Evolutionary conservation across 2,113 vertebrate species (phyloP), one percentile per base, ranked within the genome.

Genomic region (Tragelaphus scriptus): DNA sequence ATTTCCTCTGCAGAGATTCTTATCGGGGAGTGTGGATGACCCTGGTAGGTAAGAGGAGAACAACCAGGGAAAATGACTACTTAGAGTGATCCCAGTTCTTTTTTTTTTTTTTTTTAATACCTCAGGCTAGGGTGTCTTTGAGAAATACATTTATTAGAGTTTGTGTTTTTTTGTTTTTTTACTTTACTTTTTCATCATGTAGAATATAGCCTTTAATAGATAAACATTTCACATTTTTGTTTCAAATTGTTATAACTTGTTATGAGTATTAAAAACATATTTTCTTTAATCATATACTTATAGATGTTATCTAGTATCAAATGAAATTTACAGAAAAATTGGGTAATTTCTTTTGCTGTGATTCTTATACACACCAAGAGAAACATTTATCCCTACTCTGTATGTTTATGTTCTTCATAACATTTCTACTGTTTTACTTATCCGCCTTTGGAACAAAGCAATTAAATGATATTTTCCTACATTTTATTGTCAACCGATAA

Each of bases 241-340:
- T 94, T 91, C 53, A 92, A 92, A 96, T 92, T 90, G 63, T 14
- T 95, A 23, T 85, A 6, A 6, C 3, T 96, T 97, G 44, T 91
- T 51, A 90, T 84, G 30, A 82, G 15, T 90, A 97, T 97, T 96
- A 97, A 93, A 95, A 96, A 85, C 32, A 65, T 87, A 84, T 97
- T 90, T 98, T 95, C 91, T 89, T 93, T 95, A 94, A 96, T 97
- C 32, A 95, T 7, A 55, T 86, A 85, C 89, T 98, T 97, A 96
- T 90, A 92, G 79, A 59, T 77, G 32, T 92, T 96, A 90, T 95
- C 11, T 88, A 95, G 88, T 86, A 71, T 91, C 26, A 86, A 96
- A 96, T 91, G 32, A 97, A 94, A 55, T 88, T 94, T 90, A 94
- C 53, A 85, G 55, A 94, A 96, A 94, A 94, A 91, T 85, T 85